Evolutionary conservation across 1,140 invertebrate genomes (phyloP).

Genomic region (Formica selysi): DNA sequence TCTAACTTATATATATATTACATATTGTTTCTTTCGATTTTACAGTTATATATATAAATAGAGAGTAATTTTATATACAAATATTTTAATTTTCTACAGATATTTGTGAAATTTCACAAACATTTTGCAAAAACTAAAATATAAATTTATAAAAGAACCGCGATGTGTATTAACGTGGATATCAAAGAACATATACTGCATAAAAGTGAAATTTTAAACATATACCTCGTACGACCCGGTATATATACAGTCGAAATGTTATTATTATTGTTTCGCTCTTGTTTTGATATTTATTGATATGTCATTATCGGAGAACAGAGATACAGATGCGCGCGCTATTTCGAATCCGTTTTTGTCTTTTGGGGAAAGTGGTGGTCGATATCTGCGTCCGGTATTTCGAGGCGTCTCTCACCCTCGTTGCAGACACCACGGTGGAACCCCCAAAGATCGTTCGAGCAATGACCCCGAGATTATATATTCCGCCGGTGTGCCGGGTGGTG

Average conservation of each 20-base stretch:
- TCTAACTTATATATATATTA: neutral
- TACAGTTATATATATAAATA: neutral
- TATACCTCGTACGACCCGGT: neutral
- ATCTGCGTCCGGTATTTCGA: constrained; percentile 72
- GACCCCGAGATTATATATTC: constrained; percentile 81
- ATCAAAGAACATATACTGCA: neutral
- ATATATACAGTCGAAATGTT: neutral
- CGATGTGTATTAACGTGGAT: neutral
- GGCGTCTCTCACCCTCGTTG: constrained; percentile 78
- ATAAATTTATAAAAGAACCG: neutral
- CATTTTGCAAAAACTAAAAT: neutral
- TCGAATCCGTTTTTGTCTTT: constrained; percentile 63
- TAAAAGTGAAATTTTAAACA: neutral
- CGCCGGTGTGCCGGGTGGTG: constrained; percentile 57
- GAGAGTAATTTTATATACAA: neutral
- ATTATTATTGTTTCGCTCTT: neutral
- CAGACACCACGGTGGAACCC: constrained; percentile 76
- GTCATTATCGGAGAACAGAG: neutral
- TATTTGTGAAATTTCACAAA: neutral
- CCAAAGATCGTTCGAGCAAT: constrained; percentile 85
- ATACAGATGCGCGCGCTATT: constrained; percentile 23
- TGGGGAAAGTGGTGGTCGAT: constrained; percentile 76
- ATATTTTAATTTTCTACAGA: neutral
- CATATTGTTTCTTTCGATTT: neutral
- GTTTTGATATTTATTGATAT: constrained; percentile 7